Conservation (phyloP, 2,888 invertebrate species). For the Pristionchus fissidentatus region DNA sequence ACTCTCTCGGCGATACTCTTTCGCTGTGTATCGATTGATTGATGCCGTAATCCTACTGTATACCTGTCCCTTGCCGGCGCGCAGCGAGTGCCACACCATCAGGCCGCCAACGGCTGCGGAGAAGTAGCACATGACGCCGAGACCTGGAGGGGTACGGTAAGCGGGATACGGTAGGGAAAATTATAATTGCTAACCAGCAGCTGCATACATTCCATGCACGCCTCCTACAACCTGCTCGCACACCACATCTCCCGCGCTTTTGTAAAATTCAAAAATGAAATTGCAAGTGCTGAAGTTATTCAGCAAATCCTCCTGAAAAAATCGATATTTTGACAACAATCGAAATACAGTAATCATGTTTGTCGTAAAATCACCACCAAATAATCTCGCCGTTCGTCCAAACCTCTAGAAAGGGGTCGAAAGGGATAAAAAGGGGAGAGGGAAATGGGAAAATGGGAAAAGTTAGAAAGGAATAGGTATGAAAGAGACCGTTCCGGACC, state of each 20-base stretch:
- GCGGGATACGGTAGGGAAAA: not conserved
- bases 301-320: not conserved
- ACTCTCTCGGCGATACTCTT: too few species aligned
- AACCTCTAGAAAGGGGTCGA: not conserved
- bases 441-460: not conserved
- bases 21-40: too few species aligned
- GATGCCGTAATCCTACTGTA: too few species aligned
- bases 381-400: not conserved
- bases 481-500: too few species aligned
- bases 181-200: not conserved
- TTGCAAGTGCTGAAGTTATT: not conserved
- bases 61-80: constrained; percentile 22
- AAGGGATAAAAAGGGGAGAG: too few species aligned
- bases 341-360: too few species aligned
- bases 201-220: not conserved
- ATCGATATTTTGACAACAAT: too few species aligned
- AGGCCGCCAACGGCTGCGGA: not conserved
- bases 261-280: constrained; percentile 10
- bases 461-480: not conserved
- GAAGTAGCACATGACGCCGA: constrained; percentile 4
- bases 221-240: not conserved
- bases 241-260: too few species aligned
- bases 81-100: constrained; percentile 32
- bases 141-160: not conserved
- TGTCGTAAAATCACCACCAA: too few species aligned